Evolutionary conservation across 2,888 invertebrate genomes (phyloP), one percentile per base, ranked within the genome.

Genomic region (Tenthredo scrophulariae): DNA sequence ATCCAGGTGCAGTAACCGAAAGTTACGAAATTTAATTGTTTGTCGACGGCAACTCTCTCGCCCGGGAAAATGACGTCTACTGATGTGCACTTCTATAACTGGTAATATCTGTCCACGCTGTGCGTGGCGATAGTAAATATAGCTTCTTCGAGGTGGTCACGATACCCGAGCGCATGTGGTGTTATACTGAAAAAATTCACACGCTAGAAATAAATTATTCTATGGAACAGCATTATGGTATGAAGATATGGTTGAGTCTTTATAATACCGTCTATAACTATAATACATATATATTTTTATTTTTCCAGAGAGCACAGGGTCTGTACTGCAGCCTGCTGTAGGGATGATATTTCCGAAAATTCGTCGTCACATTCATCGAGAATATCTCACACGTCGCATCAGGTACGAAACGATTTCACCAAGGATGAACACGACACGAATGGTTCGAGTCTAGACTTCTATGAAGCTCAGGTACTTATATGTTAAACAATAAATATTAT

Each of bases 271-370:
- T 40, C 0, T 22, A 15, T n/a, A 33, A 6, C 7, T 37, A 37
- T 7, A 37, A 33, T 33, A 33, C 3, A n/a, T 13, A 37, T 13
- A 80, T n/a, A 80, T 10, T 62, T 18, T 50, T n/a, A 10, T 29
- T n/a, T 70, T 33, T 70, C 0, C 88, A 93, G 93, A 87, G 93
- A 93, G 86, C 91, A 92, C 84, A 89, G 91, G 46, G 89, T 92
- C 5, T 93, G 93, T 86, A 93, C 91, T n/a, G 93, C 92, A 33
- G 92, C 93, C n/a, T 93, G 93, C 85, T 93, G 93, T 86, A 91
- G 90, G 74, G 93, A 93, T 85, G 92, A 93, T 67, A 87, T 90
- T 9, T 93, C 93, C 10, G 93, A 92, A 46, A 91, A 91, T 83
- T 93, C 93, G 9, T 92, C 93, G 9, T 90, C 89, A n/a, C 91